Conservation (phyloP, 2,113 vertebrate species). For the Nycticorax nycticorax region DNA sequence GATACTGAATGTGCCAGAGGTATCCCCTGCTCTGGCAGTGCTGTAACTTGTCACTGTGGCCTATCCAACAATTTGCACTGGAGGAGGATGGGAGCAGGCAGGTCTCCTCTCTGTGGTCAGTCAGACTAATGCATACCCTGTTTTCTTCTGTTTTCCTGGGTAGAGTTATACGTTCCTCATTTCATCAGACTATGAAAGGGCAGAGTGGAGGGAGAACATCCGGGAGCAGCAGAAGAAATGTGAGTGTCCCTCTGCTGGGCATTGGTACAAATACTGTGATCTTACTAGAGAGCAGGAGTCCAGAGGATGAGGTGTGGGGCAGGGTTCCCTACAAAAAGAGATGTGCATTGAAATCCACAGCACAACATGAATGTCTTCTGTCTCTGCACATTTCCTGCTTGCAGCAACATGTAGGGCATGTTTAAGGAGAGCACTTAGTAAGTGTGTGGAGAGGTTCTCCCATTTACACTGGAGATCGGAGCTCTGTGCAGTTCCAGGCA, state of each 20-base stretch:
- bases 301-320: background rate
- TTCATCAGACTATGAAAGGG: conserved; percentile 94
- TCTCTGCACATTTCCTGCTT: background rate
- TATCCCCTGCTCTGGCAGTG: background rate
- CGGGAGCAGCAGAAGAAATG: conserved; percentile 98
- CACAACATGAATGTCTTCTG: background rate
- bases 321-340: background rate
- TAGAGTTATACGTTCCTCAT: conserved; percentile 95
- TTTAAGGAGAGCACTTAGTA: background rate
- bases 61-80: background rate
- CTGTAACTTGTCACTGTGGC: background rate
- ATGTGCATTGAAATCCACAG: background rate
- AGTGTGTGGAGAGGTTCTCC: background rate
- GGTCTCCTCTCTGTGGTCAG: background rate
- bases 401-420: background rate
- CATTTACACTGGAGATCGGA: background rate
- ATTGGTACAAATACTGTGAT: background rate
- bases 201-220: conserved; percentile 93
- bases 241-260: conserved; percentile 67
- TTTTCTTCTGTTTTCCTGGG: background rate
- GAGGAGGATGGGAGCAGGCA: background rate
- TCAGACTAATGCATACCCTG: background rate
- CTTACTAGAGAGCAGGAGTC: background rate
- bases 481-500: background rate
- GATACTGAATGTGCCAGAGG: background rate